Base-by-base conservation (phyloP, 2,113 vertebrate species). In the Acrocephalus kingi region DNA sequence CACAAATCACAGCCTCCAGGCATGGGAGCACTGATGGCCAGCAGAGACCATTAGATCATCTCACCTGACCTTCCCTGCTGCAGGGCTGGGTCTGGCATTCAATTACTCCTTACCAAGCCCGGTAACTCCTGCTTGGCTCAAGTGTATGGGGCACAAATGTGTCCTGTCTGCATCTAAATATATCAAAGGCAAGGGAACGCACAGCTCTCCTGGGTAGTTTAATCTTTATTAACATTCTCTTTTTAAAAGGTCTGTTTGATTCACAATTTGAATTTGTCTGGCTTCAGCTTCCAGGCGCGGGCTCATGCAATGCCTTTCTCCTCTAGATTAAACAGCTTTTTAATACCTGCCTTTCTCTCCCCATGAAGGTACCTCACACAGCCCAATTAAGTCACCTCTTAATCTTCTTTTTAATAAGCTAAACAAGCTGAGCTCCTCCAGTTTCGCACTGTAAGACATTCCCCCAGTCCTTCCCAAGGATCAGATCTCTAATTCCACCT, bases 341-440 rank as follows among this genome's bases (percentile, higher is more conserved):
- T 97, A 95, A 92, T 86, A 93, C 84, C 86, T 68, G 49, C 61
- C 56, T 86, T 87, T 87, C 84, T 97, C 86, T 94, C 77, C 77
- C 89, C 21, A 0, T 46, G 73, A 92, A 92, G 80, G 54, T 64
- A 87, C 84, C 51, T 94, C 77, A 91, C 73, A 89, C 81, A 89
- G 84, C 80, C 92, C 91, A 96, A 94, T 94, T 92, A 94, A 95
- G 84, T 91, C 93, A 87, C 84, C 80, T 82, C 87, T 90, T 97
- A 87, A 94, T 93, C 90, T 88, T 93, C 89, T 81, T 95, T 96
- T 89, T 93, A 89, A 90, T 96, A 95, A 95, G 86, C 73, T 94
- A 97, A 97, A 89, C 39, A 92, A 92, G 74, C 73, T 93, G 94
- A 96, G 82, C 85, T 89, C 49, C 84, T 94, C 46, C 2, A 3